phyloP scores from a whole-genome alignment of 2,113 vertebrate species.

The Sardina pilchardus region DNA sequence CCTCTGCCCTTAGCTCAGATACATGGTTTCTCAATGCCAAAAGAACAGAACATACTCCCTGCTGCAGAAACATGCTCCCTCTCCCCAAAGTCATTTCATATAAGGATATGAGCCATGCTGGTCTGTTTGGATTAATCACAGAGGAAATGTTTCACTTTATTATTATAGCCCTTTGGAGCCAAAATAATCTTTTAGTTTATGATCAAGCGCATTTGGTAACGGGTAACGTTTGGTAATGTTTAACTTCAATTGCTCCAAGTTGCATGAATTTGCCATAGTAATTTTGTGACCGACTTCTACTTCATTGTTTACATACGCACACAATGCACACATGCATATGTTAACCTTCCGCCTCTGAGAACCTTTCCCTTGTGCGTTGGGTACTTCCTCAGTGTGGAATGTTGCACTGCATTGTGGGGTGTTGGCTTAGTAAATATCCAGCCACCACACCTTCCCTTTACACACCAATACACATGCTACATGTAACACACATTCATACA shows the following conservation, averaged over 20 bases:
- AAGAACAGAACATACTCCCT: background rate
- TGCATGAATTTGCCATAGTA: background rate
- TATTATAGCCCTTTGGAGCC: background rate
- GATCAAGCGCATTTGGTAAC: background rate
- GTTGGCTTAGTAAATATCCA: slow-evolving; percentile 51
- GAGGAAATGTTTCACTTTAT: background rate
- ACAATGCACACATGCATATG: background rate
- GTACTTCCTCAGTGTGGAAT: slow-evolving; percentile 51
- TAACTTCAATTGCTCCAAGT: too few relatives aligned
- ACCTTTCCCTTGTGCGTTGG: background rate
- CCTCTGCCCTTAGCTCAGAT: background rate
- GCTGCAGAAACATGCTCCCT: background rate
- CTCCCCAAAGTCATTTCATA: background rate
- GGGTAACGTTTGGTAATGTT: too few relatives aligned
- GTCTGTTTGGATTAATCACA: background rate
- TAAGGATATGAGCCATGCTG: background rate
- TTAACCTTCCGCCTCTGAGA: background rate
- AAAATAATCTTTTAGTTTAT: background rate
- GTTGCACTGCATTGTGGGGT: slow-evolving; percentile 48
- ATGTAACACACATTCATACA: background rate
- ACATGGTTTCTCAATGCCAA: background rate
- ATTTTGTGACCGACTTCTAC: background rate
- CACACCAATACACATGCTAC: slow-evolving; percentile 22
- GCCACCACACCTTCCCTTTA: slow-evolving; percentile 28
- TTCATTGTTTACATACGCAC: background rate